Conservation (phyloP, 2,797 vertebrate species). For the Squalus acanthias region DNA sequence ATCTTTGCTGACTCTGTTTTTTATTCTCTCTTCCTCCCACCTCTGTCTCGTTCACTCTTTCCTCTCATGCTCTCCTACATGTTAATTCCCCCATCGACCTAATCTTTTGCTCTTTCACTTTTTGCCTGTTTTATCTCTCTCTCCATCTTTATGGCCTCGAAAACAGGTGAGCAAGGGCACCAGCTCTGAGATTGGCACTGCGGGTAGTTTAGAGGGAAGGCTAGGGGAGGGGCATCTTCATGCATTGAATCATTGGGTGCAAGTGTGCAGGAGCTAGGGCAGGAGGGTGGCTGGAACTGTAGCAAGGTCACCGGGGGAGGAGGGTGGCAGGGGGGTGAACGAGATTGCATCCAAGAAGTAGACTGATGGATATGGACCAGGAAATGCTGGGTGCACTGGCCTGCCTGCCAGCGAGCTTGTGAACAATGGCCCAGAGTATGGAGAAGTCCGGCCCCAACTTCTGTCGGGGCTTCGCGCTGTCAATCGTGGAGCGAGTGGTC, state of each 20-base stretch:
- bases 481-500: not conserved
- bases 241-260: not conserved
- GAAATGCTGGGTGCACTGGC: not conserved
- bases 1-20: not conserved
- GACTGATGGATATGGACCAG: not conserved
- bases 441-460: not conserved
- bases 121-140: not conserved
- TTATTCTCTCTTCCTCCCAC: not conserved
- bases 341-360: not conserved
- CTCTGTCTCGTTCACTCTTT: not conserved
- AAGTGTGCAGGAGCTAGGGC: not conserved
- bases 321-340: too few species aligned
- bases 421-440: not conserved
- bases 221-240: not conserved
- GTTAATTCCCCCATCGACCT: not conserved
- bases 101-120: not conserved
- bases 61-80: too few species aligned
- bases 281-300: not conserved
- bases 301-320: too few species aligned
- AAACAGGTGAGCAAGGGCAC: not conserved
- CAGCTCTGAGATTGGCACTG: not conserved
- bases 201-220: not conserved
- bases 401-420: not conserved
- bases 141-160: not conserved
- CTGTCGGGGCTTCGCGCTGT: not conserved